phyloP scores from a whole-genome alignment of 2,888 invertebrate species.

The Strigamia crassipes region DNA sequence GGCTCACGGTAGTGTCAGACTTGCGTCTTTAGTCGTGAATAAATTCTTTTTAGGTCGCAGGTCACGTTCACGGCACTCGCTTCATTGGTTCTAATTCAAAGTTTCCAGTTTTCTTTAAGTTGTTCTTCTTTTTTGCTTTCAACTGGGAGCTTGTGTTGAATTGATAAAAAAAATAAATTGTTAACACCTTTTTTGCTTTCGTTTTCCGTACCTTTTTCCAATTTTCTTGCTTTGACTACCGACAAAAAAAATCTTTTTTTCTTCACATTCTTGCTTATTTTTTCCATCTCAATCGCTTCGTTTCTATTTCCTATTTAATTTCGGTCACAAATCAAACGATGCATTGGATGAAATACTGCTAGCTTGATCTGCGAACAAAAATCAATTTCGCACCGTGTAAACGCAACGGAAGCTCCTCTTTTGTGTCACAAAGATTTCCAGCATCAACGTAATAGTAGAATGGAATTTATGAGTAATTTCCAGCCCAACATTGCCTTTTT shows the following conservation, averaged over 20 bases:
- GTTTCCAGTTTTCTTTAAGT: neutral
- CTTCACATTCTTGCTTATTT: no score
- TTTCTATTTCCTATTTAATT: neutral
- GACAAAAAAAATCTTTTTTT: neutral
- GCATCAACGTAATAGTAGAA: neutral
- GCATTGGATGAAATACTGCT: neutral
- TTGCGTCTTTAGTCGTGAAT: neutral
- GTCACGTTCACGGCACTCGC: constrained; percentile 12
- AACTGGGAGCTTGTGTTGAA: neutral
- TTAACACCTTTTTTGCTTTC: neutral
- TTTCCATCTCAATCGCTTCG: neutral
- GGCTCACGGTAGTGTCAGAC: constrained; percentile 1
- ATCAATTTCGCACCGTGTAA: neutral
- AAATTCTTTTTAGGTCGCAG: neutral
- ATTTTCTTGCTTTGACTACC: neutral
- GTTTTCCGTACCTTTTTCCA: neutral
- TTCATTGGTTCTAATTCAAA: neutral
- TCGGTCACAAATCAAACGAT: neutral
- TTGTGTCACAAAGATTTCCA: neutral
- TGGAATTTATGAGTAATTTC: constrained; percentile 16
- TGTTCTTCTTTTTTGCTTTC: neutral
- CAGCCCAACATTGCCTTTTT: neutral
- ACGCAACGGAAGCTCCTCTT: constrained; percentile 5
- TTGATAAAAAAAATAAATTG: neutral
- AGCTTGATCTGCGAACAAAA: constrained; percentile 8